Percentiles rank a stretch among this genome's conserved stretches.
Conservation (phyloP, 2,888 invertebrate genomes). For the Arctia plantaginis region DNA sequence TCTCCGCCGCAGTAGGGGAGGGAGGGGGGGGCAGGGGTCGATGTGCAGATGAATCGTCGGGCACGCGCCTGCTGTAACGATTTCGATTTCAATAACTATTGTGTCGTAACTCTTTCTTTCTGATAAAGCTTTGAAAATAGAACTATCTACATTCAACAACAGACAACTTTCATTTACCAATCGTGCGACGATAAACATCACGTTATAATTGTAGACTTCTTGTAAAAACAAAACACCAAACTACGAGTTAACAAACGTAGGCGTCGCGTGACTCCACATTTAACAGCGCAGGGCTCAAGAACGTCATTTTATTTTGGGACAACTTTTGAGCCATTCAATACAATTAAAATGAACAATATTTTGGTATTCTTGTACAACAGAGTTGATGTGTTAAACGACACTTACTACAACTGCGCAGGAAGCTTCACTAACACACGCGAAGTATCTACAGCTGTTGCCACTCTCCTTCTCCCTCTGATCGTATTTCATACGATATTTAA, state of each 20-base stretch:
- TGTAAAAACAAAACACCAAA: not conserved
- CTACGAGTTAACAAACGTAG: not conserved
- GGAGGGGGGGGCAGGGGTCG: not conserved
- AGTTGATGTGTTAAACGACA: not conserved
- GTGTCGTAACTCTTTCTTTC: constrained; percentile 50
- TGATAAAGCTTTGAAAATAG: not conserved
- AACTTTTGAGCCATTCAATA: not conserved
- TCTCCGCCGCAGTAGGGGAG: constrained; percentile 32
- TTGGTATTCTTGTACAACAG: not conserved
- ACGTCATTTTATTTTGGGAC: not conserved
- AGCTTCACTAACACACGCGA: not conserved
- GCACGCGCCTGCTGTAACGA: constrained; percentile 48
- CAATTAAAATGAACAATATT: not conserved
- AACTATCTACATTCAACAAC: not conserved
- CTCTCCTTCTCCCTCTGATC: not conserved
- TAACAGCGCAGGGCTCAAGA: not conserved
- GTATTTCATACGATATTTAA: not conserved
- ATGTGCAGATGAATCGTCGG: not conserved
- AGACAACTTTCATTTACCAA: not conserved
- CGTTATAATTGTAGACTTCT: not conserved
- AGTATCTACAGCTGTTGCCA: not conserved
- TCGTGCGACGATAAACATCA: not conserved
- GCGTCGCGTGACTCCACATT: not conserved
- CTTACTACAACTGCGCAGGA: not conserved
- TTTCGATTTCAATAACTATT: constrained; percentile 64